phyloP scores from a whole-genome alignment of 2,797 vertebrate species.

The Mus spretus region DNA sequence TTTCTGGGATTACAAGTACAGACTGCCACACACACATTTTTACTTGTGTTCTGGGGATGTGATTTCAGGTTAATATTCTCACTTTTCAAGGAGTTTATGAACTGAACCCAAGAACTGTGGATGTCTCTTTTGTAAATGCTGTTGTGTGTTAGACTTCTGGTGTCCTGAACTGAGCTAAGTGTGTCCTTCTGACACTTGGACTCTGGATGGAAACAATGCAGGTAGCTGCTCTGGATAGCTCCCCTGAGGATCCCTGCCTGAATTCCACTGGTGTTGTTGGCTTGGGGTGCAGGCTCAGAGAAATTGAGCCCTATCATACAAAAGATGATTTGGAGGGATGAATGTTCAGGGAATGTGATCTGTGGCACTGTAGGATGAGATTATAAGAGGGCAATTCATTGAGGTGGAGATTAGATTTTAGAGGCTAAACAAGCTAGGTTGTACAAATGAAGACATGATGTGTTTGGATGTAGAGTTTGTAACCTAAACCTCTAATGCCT shows the following conservation, averaged over 20 bases:
- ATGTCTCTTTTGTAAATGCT: background rate
- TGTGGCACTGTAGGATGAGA: background rate
- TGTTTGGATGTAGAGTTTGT: background rate
- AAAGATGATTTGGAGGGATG: background rate
- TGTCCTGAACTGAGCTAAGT: background rate
- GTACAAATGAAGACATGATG: background rate
- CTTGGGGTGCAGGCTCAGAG: background rate
- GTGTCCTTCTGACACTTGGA: background rate
- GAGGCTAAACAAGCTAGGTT: background rate
- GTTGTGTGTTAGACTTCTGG: background rate
- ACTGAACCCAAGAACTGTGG: background rate
- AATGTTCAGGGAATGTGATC: background rate
- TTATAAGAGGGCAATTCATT: background rate
- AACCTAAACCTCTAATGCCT: background rate
- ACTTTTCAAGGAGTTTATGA: background rate
- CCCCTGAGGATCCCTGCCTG: rapidly evolving
- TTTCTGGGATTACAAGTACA: background rate
- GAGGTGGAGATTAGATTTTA: background rate
- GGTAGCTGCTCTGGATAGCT: background rate
- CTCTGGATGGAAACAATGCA: background rate
- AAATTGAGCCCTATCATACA: background rate
- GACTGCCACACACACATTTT: background rate
- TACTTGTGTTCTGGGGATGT: background rate
- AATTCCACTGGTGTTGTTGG: background rate
- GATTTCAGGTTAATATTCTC: background rate